Evolutionary conservation across 2,888 invertebrate genomes (phyloP).

Genomic region (Scelioninae gen. 1): DNA sequence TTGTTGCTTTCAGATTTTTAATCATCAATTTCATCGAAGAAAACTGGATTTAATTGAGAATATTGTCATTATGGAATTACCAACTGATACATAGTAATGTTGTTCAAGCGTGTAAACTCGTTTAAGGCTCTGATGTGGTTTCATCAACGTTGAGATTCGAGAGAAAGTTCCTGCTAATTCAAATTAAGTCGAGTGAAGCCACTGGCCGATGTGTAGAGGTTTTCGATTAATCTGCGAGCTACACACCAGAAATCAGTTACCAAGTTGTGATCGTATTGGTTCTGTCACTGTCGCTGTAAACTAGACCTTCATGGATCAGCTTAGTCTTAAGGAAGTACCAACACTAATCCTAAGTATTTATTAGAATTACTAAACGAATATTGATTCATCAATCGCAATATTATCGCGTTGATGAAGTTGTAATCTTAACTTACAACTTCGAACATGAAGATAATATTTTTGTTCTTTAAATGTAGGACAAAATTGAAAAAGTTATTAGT

Average conservation of each 20-base stretch:
- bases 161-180: slow-evolving; percentile 76
- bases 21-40: background rate
- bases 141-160: slow-evolving; percentile 75
- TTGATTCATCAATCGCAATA: slow-evolving; percentile 29
- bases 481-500: too few relatives aligned
- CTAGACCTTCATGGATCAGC: slow-evolving; percentile 54
- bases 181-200: slow-evolving; percentile 77
- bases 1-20: too few relatives aligned
- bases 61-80: slow-evolving; percentile 48
- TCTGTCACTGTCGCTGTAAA: slow-evolving; percentile 62
- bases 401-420: too few relatives aligned
- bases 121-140: slow-evolving; percentile 73
- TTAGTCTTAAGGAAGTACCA: slow-evolving; percentile 55
- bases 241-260: slow-evolving; percentile 62
- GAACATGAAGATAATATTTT: too few relatives aligned
- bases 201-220: slow-evolving; percentile 73
- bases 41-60: slow-evolving; percentile 25
- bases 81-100: slow-evolving; percentile 40
- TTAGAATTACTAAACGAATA: slow-evolving; percentile 27
- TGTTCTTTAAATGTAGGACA: too few relatives aligned
- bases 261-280: slow-evolving; percentile 66
- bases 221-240: slow-evolving; percentile 63
- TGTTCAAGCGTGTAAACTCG: slow-evolving; percentile 62
- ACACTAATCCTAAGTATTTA: slow-evolving; percentile 41
- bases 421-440: too few relatives aligned